phyloP scores from a whole-genome alignment of 2,888 invertebrate species.

The Ashinkailepas kermadecensis region DNA sequence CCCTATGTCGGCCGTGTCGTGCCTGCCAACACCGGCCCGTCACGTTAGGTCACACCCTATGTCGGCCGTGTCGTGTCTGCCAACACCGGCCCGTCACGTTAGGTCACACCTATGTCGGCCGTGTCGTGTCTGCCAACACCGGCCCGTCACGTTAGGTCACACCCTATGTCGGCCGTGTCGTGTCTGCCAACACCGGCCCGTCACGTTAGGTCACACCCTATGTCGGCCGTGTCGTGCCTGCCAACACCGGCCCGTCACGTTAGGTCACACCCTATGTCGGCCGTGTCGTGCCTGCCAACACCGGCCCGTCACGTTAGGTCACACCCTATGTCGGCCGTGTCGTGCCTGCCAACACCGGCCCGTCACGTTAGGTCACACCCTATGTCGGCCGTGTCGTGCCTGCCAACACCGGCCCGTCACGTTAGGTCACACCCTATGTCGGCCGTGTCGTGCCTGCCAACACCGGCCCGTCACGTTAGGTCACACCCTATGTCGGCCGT shows the following conservation, averaged over 20 bases:
- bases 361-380: background rate
- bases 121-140: constrained; percentile 54
- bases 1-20: constrained; percentile 42
- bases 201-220: background rate
- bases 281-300: constrained; percentile 54
- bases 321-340: background rate
- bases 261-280: background rate
- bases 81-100: no score
- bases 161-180: constrained; percentile 42
- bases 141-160: background rate
- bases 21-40: constrained; percentile 48
- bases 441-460: constrained; percentile 54
- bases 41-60: background rate
- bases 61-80: constrained; percentile 54
- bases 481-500: background rate
- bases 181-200: constrained; percentile 48
- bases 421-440: background rate
- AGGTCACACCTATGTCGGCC: background rate
- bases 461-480: no score
- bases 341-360: constrained; percentile 53
- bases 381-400: constrained; percentile 52
- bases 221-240: constrained; percentile 54
- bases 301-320: background rate
- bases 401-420: constrained; percentile 36
- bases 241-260: no score